Percentiles rank a stretch among this genome's conserved stretches.
Conservation (phyloP, 1,140 invertebrate genomes). For the Leptoteleia sp. region DNA sequence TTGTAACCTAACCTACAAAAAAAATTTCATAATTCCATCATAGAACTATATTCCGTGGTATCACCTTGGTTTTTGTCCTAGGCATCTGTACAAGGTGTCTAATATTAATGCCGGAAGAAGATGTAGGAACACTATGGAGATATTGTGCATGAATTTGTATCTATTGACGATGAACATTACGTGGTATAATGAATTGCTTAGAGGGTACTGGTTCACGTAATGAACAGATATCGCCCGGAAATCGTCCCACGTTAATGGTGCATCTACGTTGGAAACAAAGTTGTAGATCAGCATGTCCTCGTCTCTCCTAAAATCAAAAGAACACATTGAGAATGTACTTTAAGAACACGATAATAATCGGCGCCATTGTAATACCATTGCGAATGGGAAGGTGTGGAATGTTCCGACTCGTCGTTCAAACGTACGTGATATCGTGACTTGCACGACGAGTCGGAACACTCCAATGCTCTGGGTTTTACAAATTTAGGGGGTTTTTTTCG, state of each 20-base stretch:
- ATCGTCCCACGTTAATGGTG: slow-evolving; percentile 85
- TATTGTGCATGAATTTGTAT: slow-evolving; percentile 80
- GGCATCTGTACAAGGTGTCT: slow-evolving; percentile 81
- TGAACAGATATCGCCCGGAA: slow-evolving; percentile 81
- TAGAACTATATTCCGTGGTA: neutral
- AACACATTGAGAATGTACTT: too few species aligned
- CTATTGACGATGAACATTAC: slow-evolving; percentile 82
- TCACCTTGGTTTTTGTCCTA: slow-evolving; percentile 85
- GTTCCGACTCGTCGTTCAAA: too few species aligned
- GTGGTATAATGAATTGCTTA: slow-evolving; percentile 83
- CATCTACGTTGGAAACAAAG: slow-evolving; percentile 85
- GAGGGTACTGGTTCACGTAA: slow-evolving; percentile 81
- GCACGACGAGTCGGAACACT: too few species aligned
- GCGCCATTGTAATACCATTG: too few species aligned
- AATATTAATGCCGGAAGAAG: slow-evolving; percentile 84
- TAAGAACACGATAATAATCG: too few species aligned
- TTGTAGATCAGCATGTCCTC: slow-evolving; percentile 85
- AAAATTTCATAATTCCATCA: too few species aligned
- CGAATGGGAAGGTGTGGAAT: too few species aligned
- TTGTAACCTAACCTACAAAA: too few species aligned
- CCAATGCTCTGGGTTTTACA: too few species aligned
- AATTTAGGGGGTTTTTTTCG: too few species aligned
- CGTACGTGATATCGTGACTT: too few species aligned
- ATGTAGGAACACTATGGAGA: slow-evolving; percentile 83
- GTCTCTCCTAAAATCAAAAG: slow-evolving; percentile 70